These are phyloP conservation scores for Pollenia griseotomentosa DNA, from an alignment of 2,888 invertebrate genomes.

Conservation along the genomic window DNA sequence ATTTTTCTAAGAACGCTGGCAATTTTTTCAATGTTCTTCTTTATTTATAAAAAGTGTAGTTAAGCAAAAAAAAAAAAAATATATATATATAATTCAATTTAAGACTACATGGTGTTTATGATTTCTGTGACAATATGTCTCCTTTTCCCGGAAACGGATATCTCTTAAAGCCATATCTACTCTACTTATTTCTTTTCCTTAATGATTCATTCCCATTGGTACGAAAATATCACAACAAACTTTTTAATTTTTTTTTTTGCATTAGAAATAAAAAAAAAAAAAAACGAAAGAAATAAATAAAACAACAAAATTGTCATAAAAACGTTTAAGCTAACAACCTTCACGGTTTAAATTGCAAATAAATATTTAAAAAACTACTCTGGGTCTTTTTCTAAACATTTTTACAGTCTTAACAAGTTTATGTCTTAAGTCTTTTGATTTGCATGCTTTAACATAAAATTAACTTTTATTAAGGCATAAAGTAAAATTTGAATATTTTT, in stretches of 20 bases:
- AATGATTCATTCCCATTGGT: constrained; percentile 15
- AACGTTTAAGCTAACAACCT: constrained; percentile 16
- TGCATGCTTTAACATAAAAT: constrained; percentile 12
- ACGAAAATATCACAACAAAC: neutral
- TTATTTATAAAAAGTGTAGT: too few relatives aligned
- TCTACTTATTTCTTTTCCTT: neutral
- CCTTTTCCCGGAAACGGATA: neutral
- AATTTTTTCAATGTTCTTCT: too few relatives aligned
- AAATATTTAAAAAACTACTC: constrained; percentile 8
- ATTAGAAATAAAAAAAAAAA: neutral
- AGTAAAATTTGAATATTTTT: neutral
- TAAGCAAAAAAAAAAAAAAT: too few relatives aligned
- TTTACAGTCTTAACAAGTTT: constrained; percentile 8
- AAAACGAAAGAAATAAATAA: neutral
- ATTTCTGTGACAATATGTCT: too few relatives aligned
- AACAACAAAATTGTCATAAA: neutral
- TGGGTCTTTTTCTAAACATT: neutral
- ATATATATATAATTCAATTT: too few relatives aligned
- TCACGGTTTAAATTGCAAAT: constrained; percentile 38
- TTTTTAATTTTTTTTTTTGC: constrained; percentile 19
- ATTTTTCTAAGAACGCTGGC: too few relatives aligned
- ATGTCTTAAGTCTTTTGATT: constrained; percentile 59
- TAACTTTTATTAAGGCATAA: constrained; percentile 14
- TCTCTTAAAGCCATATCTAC: neutral
- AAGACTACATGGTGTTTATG: too few relatives aligned